Conservation (phyloP, 2,113 vertebrate genomes). For the Hassar affinis region DNA sequence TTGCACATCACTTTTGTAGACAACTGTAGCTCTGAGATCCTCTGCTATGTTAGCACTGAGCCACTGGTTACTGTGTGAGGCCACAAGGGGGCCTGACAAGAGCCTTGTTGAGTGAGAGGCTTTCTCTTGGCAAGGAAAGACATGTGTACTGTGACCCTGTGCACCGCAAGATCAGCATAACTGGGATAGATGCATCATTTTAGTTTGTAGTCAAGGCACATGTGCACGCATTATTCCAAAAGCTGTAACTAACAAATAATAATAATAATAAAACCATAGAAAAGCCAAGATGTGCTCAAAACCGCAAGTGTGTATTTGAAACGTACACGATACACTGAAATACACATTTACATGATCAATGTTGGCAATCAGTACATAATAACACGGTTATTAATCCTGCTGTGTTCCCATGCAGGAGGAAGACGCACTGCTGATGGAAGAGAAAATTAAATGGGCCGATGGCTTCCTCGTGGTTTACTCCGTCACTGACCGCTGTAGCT, state of each 20-base stretch:
- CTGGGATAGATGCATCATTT: not conserved
- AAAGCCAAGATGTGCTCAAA: not conserved
- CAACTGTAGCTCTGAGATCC: not conserved
- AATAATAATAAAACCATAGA: not conserved
- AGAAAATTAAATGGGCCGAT: constrained; percentile 81
- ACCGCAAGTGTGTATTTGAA: not conserved
- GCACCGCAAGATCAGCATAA: not conserved
- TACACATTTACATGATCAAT: not conserved
- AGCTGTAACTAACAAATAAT: too few species aligned
- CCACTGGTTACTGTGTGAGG: not conserved
- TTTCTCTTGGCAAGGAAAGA: not conserved
- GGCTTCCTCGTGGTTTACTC: constrained; percentile 77
- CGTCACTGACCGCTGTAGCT: constrained; percentile 78
- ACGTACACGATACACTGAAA: not conserved
- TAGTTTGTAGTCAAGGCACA: not conserved
- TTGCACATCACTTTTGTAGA: not conserved
- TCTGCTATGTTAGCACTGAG: not conserved
- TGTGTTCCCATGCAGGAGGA: constrained; percentile 69
- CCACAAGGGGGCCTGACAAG: not conserved
- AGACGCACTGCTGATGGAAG: constrained; percentile 76
- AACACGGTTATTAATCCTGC: not conserved
- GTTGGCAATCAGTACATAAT: not conserved
- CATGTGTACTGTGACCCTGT: not conserved
- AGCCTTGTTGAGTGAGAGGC: not conserved
- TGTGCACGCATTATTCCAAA: not conserved